A percentile compares a stretch with the other conserved stretches of the same genome.
These are phyloP conservation scores for Columbina picui DNA, from an alignment of 2,113 vertebrate genomes.

Conservation along the genomic window DNA sequence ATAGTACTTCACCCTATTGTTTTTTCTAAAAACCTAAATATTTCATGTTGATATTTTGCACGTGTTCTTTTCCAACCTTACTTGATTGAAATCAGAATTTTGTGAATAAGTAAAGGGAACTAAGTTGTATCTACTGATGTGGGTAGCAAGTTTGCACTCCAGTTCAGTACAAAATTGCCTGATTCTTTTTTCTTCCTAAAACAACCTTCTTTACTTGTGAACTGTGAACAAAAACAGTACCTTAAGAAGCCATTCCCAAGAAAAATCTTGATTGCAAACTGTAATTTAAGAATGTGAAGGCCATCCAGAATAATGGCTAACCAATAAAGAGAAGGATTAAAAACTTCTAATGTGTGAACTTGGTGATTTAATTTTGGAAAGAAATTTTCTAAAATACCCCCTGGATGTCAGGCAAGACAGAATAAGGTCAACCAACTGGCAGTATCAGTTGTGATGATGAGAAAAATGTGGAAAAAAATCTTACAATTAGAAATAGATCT, in stretches of 20 bases:
- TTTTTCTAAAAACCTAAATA: background rate
- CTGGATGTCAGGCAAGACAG: background rate
- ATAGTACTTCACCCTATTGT: background rate
- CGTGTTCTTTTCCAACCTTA: background rate
- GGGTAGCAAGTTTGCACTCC: background rate
- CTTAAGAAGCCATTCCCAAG: background rate
- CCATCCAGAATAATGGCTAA: background rate
- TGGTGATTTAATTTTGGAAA: background rate
- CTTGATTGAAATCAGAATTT: background rate
- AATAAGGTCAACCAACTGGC: background rate
- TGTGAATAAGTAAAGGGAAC: background rate
- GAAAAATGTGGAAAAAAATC: background rate
- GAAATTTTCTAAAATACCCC: background rate
- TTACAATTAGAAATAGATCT: background rate
- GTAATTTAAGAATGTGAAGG: background rate
- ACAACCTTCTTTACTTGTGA: background rate
- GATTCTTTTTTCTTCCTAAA: background rate
- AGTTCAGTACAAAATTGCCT: background rate
- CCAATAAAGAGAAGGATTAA: background rate
- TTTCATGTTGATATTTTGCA: background rate
- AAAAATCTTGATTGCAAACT: background rate
- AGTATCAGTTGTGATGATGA: background rate
- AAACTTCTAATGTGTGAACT: background rate
- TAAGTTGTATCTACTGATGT: background rate
- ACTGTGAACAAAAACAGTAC: background rate